Evolutionary conservation across 2,888 invertebrate genomes (phyloP).

Genomic region (Andricus quercusramuli): DNA sequence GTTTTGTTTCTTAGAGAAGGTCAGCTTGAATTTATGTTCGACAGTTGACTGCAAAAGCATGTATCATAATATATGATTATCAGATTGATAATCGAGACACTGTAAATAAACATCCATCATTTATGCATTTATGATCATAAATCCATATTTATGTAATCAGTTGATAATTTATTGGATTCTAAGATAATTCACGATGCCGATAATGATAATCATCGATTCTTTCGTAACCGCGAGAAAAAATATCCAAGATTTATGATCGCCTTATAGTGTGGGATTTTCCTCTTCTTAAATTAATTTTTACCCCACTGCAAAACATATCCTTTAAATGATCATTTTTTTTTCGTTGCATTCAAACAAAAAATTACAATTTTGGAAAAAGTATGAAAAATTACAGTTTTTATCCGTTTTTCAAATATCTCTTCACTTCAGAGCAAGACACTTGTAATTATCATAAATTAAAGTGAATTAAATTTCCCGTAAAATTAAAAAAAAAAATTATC

Average conservation of each 20-base stretch:
- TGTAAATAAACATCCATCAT: constrained; percentile 11
- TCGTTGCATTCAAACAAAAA: background rate
- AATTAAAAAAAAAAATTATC: no score
- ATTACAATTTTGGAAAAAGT: no score
- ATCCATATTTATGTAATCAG: constrained; percentile 3
- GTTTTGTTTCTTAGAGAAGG: background rate
- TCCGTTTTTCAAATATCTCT: no score
- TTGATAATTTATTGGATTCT: constrained; percentile 20
- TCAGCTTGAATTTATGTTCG: background rate
- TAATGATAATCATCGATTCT: constrained; percentile 17
- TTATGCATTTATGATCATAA: constrained; percentile 5
- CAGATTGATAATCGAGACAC: constrained; percentile 8
- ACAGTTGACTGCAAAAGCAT: background rate
- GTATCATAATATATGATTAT: constrained; percentile 7
- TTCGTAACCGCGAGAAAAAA: constrained; percentile 4
- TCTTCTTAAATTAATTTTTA: background rate
- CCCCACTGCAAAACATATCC: background rate
- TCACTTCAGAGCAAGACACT: no score
- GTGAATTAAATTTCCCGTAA: no score
- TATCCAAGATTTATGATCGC: constrained; percentile 16
- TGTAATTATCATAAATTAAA: no score
- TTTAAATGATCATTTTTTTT: background rate
- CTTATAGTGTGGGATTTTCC: constrained; percentile 12
- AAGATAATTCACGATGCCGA: constrained; percentile 13
- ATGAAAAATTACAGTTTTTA: no score